Base-by-base conservation (phyloP, 2,888 invertebrate species). In the Scaptomyza cyrtandrae region DNA sequence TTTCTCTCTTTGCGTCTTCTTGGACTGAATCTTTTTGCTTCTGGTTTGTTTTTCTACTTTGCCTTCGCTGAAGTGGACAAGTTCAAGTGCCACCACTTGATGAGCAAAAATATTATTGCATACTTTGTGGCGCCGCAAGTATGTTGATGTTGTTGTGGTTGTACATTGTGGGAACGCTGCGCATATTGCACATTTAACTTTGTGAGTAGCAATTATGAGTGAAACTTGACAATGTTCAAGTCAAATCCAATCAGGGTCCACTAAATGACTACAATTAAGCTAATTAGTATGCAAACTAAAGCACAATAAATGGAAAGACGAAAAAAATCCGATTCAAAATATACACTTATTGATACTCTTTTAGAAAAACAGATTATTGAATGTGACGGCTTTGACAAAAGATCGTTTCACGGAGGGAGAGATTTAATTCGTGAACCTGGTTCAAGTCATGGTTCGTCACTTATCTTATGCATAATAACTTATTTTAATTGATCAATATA, bases 231-330 rank as follows among this genome's bases (percentile, higher is more conserved):
- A 52, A 60, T 61, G 64, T 24, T 13, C n/a, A 19, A 45, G 16
- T 14, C 50, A 27, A 31, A 14, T 10, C 14, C 19, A 9, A 24
- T 16, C 24, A 14, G 33, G 33, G 27, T 55, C 43, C 50, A 52
- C 56, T 60, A 82, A 84, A 65, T 69, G 79, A 69, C 70, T 60
- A 63, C 81, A 85, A 83, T 87, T 83, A 81, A 75, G 62, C 70
- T 77, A 80, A 81, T 86, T 83, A 79, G 70, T 73, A 37, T 56
- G 58, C 19, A 24, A 31, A 48, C 41, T 53, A 62, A 58, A 46
- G 35, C 45, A 39, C 6, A n/a, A 14, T 0, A 6, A 39, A 13
- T 35, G n/a, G n/a, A n/a, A n/a, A n/a, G n/a, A n/a, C n/a, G n/a
- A n/a, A n/a, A n/a, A n/a, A n/a, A n/a, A n/a, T n/a, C n/a, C n/a